Base-by-base conservation (phyloP, 1,140 invertebrate genomes). In the Hyposmocoma kahamanoa region DNA sequence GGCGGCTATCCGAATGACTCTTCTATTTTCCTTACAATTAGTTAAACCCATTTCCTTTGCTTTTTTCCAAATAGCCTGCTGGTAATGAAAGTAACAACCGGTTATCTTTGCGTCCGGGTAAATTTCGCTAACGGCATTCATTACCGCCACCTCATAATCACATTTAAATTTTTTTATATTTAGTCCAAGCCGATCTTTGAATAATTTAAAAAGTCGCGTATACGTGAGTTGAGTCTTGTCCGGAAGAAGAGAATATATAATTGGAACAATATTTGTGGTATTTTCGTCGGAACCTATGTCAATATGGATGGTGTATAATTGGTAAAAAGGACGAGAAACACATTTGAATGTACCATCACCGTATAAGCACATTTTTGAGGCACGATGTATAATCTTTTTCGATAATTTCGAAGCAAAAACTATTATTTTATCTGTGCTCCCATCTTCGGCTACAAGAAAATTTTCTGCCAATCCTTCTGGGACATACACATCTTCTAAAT, bases 11-110 rank as follows among this genome's bases (percentile, higher is more conserved):
- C 36, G 18, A 5, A 19, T 39, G 5, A 20, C 20, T 19, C 20
- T 39, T 32, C 28, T 32, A 10, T 30, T 30, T 21, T 46, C 28
- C 1, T 9, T n/a, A 9, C 28, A 20, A 1, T 13, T 15, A 10
- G 9, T 6, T 20, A 46, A 10, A 4, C 15, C 21, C 3, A n/a
- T 10, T 21, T 46, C 20, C 13, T 46, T n/a, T 9, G 28, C 28
- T n/a, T 34, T 11, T 17, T 53, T 56, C 53, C 50, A 53, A 5
- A 60, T 32, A 8, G 58, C 46, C 4, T 53, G 24, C n/a, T 56
- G 41, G 21, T 22, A 60, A 32, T 60, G 58, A 9, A 43, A 32
- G 24, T 42, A 60, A 24, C 58, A 60, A n/a, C 58, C 58, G 20
- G 22, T 56, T 8, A 60, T 26, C 24, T 22, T 13, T 19, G 36